Evolutionary conservation across 2,797 vertebrate species (phyloP).

Genomic region (Pelobates cultripes): DNA sequence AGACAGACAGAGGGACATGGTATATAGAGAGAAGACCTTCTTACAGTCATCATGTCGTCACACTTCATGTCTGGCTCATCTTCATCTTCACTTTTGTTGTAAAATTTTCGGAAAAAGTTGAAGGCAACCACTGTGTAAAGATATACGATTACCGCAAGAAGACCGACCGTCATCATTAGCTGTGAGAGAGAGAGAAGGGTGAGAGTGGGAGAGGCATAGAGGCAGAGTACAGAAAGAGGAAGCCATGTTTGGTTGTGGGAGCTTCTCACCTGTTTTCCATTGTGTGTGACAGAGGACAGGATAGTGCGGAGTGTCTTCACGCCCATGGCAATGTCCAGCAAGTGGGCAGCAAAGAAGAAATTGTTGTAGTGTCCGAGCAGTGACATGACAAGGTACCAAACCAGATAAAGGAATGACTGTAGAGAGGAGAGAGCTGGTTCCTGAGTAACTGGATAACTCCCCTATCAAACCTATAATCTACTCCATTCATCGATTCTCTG

Average conservation of each 20-base stretch:
- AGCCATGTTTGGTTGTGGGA: background rate
- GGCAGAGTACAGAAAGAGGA: conserved; percentile 29
- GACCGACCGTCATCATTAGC: conserved; percentile 92
- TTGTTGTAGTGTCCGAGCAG: conserved; percentile 94
- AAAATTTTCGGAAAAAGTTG: conserved; percentile 97
- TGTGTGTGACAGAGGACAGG: conserved; percentile 93
- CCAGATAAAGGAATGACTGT: conserved; percentile 92
- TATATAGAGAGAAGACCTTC: conserved; percentile 37
- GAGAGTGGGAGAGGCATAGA: background rate
- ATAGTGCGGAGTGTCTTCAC: conserved; percentile 94
- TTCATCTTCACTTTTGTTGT: conserved; percentile 94
- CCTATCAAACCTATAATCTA: too few species aligned
- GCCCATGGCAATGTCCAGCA: conserved; percentile 94
- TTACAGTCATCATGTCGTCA: conserved; percentile 96
- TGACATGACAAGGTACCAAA: conserved; percentile 93
- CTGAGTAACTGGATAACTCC: too few species aligned
- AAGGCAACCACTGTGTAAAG: conserved; percentile 95
- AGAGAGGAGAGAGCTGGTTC: background rate
- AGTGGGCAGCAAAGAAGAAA: conserved; percentile 90
- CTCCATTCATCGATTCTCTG: too few species aligned
- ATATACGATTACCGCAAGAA: conserved; percentile 91
- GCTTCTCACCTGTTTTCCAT: conserved; percentile 87
- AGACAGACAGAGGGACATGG: too few species aligned
- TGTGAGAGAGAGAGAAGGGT: conserved; percentile 52
- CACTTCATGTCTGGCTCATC: conserved; percentile 97